Percentiles rank a stretch among this genome's conserved stretches.
Conservation (phyloP, 2,113 vertebrate genomes). For the Eubucco bourcierii region DNA sequence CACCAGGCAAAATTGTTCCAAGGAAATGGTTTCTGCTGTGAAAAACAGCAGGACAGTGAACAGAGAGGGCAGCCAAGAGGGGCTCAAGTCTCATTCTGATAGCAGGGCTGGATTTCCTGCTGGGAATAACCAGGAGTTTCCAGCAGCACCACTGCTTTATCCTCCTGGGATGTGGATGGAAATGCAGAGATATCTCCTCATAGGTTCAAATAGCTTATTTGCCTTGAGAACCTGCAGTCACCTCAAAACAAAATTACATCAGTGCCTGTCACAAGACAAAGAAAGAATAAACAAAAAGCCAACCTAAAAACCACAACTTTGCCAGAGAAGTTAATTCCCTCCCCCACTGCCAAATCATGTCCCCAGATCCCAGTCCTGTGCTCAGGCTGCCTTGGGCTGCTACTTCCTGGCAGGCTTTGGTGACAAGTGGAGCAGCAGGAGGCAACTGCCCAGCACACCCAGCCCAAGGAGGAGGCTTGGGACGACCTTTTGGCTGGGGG, state of each 20-base stretch:
- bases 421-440: background rate
- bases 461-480: background rate
- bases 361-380: slow-evolving; percentile 54
- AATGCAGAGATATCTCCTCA: slow-evolving; percentile 3
- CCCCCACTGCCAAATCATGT: slow-evolving; percentile 55
- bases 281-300: no score
- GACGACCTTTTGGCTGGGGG: background rate
- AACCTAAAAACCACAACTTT: slow-evolving; percentile 43
- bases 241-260: slow-evolving; percentile 74
- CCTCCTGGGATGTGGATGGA: accelerated
- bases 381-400: background rate
- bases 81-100: background rate
- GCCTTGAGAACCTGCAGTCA: slow-evolving; percentile 66
- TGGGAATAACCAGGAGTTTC: background rate
- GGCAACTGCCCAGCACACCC: background rate
- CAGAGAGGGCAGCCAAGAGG: no score
- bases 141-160: background rate
- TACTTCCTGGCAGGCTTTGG: background rate
- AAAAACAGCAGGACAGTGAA: no score
- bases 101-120: background rate
- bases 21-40: no score
- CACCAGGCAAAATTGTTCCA: no score
- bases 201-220: slow-evolving; percentile 86
- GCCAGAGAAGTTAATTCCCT: slow-evolving; percentile 77
- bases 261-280: slow-evolving; percentile 57